Base-by-base conservation (phyloP, 2,797 vertebrate genomes). In the Helicolenus hilgendorfi region DNA sequence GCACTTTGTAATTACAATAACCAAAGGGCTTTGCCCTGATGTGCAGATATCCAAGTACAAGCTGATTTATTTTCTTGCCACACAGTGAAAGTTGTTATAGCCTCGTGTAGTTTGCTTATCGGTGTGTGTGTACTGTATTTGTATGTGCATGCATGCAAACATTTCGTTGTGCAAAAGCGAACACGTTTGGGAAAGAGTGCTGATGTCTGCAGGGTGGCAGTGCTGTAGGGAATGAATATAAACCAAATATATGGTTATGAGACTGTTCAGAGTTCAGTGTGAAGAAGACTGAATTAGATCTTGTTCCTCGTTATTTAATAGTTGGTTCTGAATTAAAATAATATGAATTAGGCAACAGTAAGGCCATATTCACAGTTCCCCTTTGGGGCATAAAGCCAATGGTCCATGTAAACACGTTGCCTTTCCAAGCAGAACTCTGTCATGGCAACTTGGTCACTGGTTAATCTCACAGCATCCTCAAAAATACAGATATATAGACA, bases 1-100 rank as follows among this genome's bases (percentile, higher is more conserved):
- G 90, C 93, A 84, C 81, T 94, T 92, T 91, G 84, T 96, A 94
- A 96, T 96, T 95, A 96, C 82, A 94, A 89, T 87, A 95, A 94
- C 90, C 91, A 85, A 94, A 86, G 78, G 91, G 90, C 84, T 89
- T 86, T 85, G 71, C 86, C 91, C 88, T 78, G 89, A 94, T 89
- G 86, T 95, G 92, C 87, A 83, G 76, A 94, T 89, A 92, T 83
- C 88, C 87, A 90, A 90, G 81, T 83, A 89, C 79, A 85, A 86
- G 92, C 84, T 91, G 89, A 94, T 95, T 90, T 90, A 92, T 95
- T 95, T 92, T 88, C 80, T 83, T 79, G 65, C 87, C 70, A 58
- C 59, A 77, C 49, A 77, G 59, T 60, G 63, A 76, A 92, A 76
- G 67, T 84, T 88, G 88, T 84, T 85, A 70, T 73, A 84, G 72